Evolutionary conservation across 2,113 vertebrate species (phyloP).

Genomic region (Actenoides lindsayi): DNA sequence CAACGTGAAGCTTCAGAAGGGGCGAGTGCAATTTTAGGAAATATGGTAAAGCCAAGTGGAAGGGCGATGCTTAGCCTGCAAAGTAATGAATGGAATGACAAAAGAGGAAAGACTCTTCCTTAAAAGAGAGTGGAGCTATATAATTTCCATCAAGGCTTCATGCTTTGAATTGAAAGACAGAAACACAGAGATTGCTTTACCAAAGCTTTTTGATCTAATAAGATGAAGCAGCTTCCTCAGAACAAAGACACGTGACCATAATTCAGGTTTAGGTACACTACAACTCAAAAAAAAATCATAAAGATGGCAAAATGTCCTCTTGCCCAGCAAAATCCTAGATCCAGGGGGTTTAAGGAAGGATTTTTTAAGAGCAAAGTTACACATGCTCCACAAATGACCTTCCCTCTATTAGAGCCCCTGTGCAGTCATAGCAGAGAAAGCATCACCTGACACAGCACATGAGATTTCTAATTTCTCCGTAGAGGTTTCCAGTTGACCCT

Average conservation of each 20-base stretch:
- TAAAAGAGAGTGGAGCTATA: background rate
- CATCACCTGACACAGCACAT: background rate
- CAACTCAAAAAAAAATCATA: background rate
- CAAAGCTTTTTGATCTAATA: background rate
- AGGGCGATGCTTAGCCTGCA: rapidly evolving
- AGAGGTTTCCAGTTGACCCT: background rate
- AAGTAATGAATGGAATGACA: background rate
- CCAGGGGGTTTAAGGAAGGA: background rate
- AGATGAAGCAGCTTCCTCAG: background rate
- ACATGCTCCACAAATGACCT: background rate
- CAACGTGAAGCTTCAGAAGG: too few relatives aligned
- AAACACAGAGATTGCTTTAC: background rate
- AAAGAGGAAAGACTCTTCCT: background rate
- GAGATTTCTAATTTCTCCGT: background rate
- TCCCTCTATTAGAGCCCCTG: background rate
- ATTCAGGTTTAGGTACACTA: background rate
- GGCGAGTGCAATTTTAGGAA: background rate
- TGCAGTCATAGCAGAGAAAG: background rate
- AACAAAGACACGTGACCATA: background rate
- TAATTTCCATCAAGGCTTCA: background rate
- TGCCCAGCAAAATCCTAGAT: background rate
- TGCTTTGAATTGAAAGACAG: background rate
- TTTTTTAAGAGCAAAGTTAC: background rate
- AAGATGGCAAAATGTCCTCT: background rate
- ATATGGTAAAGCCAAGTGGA: background rate